Base-by-base conservation (phyloP, 2,113 vertebrate species). In the Anthoscopus minutus region DNA sequence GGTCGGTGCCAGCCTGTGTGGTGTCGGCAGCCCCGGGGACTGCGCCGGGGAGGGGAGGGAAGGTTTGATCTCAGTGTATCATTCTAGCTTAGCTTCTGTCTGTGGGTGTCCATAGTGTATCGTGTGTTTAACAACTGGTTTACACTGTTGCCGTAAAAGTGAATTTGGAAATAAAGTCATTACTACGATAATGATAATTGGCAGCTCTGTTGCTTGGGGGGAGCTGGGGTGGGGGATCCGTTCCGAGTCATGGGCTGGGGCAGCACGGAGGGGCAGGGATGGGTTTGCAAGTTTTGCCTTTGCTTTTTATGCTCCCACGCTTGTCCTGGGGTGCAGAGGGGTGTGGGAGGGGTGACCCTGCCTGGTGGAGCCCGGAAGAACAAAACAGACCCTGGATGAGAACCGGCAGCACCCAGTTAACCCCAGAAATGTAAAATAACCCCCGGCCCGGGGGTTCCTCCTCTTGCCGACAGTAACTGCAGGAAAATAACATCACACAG, bases 81-180 rank as follows among this genome's bases (percentile, higher is more conserved):
- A 98, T 98, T 98, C 96, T 99, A 98, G 98, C 98, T 99, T 98
- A 98, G 98, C 98, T 98, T 98, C 97, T 97, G 97, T 98, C 98
- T 98, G 99, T 99, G 99, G 98, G 96, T 98, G 99, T 99, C 98
- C 97, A 98, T 98, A 96, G 98, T 96, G 98, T 99, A 97, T 96
- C 98, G 98, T 99, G 99, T 97, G 98, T 99, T 99, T 97, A 99
- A 98, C 98, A 98, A 98, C 98, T 98, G 98, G 98, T 99, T 99
- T 98, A 98, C 98, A 99, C 97, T 97, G 98, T 99, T 98, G 98
- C 98, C 99, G 99, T 99, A 98, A 97, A 98, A 98, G 99, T 99
- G 99, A 98, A 99, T 99, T 99, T 99, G 99, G 98, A 99, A 99
- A 99, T 99, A 99, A 99, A 99, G 97, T 98, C 97, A 97, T 98